A percentile compares a stretch with the other conserved stretches of the same genome.
These are phyloP conservation scores for Ranitomeya variabilis DNA, from an alignment of 2,113 vertebrate species.

Conservation along the genomic window DNA sequence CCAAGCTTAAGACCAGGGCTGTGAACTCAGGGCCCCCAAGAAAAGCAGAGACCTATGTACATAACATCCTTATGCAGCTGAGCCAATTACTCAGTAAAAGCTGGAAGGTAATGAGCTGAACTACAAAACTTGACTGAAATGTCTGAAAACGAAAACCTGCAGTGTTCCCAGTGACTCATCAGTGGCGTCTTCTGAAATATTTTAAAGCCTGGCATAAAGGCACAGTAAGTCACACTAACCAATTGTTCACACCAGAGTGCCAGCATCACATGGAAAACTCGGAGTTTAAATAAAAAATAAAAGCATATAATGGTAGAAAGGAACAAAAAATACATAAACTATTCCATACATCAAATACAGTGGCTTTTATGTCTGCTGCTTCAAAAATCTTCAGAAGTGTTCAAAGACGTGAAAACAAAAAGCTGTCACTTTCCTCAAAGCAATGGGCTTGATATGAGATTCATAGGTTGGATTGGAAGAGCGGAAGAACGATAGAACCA, in stretches of 20 bases:
- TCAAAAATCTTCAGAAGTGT: conserved; percentile 56
- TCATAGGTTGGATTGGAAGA: conserved; percentile 20
- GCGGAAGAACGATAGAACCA: conserved; percentile 19
- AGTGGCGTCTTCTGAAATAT: conserved; percentile 49
- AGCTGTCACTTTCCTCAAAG: conserved; percentile 55
- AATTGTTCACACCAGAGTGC: conserved; percentile 38
- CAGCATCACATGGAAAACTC: conserved; percentile 23
- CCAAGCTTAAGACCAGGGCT: background rate
- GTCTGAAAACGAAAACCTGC: conserved; percentile 13
- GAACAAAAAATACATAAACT: conserved; percentile 47
- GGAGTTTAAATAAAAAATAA: background rate
- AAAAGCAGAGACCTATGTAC: conserved; percentile 7
- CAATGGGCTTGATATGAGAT: conserved; percentile 33
- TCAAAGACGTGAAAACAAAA: conserved; percentile 53
- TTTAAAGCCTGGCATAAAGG: conserved; percentile 27
- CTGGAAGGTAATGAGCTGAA: conserved; percentile 44
- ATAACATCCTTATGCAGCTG: background rate
- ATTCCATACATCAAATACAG: conserved; percentile 49
- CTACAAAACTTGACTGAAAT: conserved; percentile 32
- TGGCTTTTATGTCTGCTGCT: conserved; percentile 41
- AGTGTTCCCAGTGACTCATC: conserved; percentile 25
- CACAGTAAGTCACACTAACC: conserved; percentile 48
- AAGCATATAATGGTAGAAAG: conserved; percentile 24
- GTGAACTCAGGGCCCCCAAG: background rate
- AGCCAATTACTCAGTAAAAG: conserved; percentile 36